phyloP scores from a whole-genome alignment of 2,888 invertebrate genomes.

The Tuberolachnus salignus region DNA sequence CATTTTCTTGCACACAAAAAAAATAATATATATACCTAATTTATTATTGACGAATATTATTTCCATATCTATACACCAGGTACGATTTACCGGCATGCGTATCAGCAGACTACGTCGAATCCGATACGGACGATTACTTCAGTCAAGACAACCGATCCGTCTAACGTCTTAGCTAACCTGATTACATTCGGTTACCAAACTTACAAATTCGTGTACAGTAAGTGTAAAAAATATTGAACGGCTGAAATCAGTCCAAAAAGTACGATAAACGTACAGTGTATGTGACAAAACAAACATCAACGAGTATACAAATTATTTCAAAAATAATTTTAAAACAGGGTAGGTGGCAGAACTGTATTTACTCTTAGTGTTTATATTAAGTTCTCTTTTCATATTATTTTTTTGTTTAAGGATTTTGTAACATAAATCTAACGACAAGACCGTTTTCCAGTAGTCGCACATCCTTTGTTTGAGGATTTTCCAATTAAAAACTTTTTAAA shows the following conservation, averaged over 20 bases:
- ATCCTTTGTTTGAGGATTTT: too few relatives aligned
- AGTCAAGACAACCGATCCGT: conserved; percentile 9
- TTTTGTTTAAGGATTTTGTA: too few relatives aligned
- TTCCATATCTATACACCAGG: conserved; percentile 36
- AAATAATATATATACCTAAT: background rate
- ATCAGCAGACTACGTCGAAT: conserved; percentile 29
- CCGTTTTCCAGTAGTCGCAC: too few relatives aligned
- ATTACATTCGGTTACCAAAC: conserved; percentile 48
- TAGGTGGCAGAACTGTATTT: too few relatives aligned
- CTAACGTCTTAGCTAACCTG: conserved; percentile 47
- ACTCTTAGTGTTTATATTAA: too few relatives aligned
- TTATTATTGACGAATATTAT: conserved; percentile 35
- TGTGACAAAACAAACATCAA: too few relatives aligned
- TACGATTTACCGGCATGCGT: conserved; percentile 41
- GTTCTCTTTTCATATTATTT: too few relatives aligned
- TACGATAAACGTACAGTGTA: background rate
- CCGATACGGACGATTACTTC: conserved; percentile 21
- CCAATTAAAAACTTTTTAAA: too few relatives aligned
- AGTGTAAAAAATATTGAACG: conserved; percentile 33
- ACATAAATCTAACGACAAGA: too few relatives aligned
- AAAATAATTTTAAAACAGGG: background rate
- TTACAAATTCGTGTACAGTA: conserved; percentile 42
- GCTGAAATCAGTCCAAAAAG: background rate
- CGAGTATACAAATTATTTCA: background rate
- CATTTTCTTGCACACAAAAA: background rate